Base-by-base conservation (phyloP, 2,797 vertebrate species). In the Premnoplex brunnescens region DNA sequence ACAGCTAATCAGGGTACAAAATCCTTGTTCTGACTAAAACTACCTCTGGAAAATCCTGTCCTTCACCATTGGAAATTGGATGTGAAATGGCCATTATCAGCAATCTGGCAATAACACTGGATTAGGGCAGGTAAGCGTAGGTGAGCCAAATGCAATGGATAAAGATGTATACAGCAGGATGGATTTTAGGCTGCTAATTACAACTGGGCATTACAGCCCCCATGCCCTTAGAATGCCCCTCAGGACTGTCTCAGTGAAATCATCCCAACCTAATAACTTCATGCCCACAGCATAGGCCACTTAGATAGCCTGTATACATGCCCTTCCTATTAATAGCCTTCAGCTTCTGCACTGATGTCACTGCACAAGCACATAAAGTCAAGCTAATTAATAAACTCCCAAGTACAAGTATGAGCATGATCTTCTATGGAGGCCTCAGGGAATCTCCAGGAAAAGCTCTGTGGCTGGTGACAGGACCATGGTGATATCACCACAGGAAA, bases 1-100 rank as follows among this genome's bases (percentile, higher is more conserved):
- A 39, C 22, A 80, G 48, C n/a, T 93, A 95, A 94, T 85, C 62
- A 93, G 69, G 30, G 36, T 48, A 87, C 24, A 84, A 92, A 93
- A 64, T 75, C 84, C 43, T 63, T 79, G 14, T 55, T 85, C 69
- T 77, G 34, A 74, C 43, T 73, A 51, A 85, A 91, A 39, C 2
- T 34, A 1, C 12, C 59, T 9, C 36, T 68, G 39, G 21, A 91
- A 85, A 93, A 86, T 67, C 12, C n/a, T 43, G 22, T 41, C 77
- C 26, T 21, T 76, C 27, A 56, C 34, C 14, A 1, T 2, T 46
- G 39, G 48, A 91, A 87, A 87, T 6, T 6, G 16, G 37, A n/a
- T 10, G 36, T 68, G 48, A 81, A 81, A 71, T 8, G 13, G 7
- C 15, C 75, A 16, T 37, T 85, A 28, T 39, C n/a, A 68, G 28